Conservation (phyloP, 1,140 invertebrate genomes). For the Oscheius sp. region DNA sequence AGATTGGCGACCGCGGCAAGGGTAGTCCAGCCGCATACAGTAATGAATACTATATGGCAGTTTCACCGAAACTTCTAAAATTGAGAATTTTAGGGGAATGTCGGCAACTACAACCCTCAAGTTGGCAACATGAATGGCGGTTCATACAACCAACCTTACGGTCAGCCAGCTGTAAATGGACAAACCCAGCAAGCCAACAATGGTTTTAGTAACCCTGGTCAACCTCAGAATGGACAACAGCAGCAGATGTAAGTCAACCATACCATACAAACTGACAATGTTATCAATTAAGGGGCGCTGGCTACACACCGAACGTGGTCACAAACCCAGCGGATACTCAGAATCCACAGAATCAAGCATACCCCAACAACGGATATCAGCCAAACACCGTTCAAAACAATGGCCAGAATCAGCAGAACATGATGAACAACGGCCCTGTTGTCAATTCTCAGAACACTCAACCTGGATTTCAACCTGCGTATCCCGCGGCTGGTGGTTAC, state of each 20-base stretch:
- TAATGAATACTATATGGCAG: too few relatives aligned
- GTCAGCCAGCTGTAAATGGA: neutral
- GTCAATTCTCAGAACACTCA: neutral
- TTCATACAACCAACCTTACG: neutral
- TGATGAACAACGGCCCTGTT: neutral
- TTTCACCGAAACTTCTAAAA: too few relatives aligned
- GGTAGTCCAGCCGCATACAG: too few relatives aligned
- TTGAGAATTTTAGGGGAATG: too few relatives aligned
- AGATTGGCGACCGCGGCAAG: too few relatives aligned
- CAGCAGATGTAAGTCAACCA: neutral
- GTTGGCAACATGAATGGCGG: neutral
- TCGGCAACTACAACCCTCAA: neutral
- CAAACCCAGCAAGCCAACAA: neutral
- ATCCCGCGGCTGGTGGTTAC: neutral
- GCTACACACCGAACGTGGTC: neutral
- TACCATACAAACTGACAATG: neutral
- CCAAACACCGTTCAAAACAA: neutral
- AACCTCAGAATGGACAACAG: neutral
- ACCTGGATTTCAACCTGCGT: neutral
- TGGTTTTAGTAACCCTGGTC: neutral
- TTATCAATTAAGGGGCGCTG: neutral
- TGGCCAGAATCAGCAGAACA: neutral
- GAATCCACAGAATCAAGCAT: neutral
- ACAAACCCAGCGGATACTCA: neutral
- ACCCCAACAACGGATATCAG: neutral